A percentile compares a stretch with the other conserved stretches of the same genome.
Evolutionary conservation across 2,888 invertebrate genomes (phyloP).

Genomic region (Euphydryas editha): DNA sequence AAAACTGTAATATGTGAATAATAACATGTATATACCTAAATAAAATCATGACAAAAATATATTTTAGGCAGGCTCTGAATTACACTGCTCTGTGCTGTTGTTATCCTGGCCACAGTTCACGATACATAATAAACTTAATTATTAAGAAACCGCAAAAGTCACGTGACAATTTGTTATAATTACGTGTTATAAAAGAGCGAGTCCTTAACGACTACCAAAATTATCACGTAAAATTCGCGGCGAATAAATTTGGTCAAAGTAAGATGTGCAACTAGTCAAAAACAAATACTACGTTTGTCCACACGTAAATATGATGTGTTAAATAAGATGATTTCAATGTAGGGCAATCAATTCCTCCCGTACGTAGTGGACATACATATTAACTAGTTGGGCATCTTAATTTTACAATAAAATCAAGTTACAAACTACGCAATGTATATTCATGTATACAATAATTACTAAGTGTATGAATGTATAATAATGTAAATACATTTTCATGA

Average conservation of each 20-base stretch:
- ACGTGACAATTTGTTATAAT: conserved; percentile 73
- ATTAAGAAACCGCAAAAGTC: conserved; percentile 71
- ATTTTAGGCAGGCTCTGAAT: conserved; percentile 83
- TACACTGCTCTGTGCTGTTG: conserved; percentile 80
- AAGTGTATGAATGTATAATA: conserved; percentile 80
- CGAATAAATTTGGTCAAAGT: conserved; percentile 75
- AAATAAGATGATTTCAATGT: conserved; percentile 49
- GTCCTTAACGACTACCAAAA: conserved; percentile 56
- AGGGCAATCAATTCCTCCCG: conserved; percentile 68
- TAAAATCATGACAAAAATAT: conserved; percentile 85
- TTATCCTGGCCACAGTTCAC: conserved; percentile 82
- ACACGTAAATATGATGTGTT: conserved; percentile 53
- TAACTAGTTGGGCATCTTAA: conserved; percentile 76
- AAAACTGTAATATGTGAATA: conserved; percentile 84
- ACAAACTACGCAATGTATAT: conserved; percentile 84
- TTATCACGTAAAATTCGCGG: conserved; percentile 74
- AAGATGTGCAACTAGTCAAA: conserved; percentile 78
- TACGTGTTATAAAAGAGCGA: conserved; percentile 52
- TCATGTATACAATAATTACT: conserved; percentile 81
- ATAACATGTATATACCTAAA: conserved; percentile 84
- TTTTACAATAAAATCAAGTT: conserved; percentile 80
- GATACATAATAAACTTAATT: conserved; percentile 74
- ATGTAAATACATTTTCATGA: conserved; percentile 83
- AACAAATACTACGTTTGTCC: conserved; percentile 62
- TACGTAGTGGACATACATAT: conserved; percentile 62